phyloP scores from a whole-genome alignment of 2,113 vertebrate genomes.

The Mirza zaza region DNA sequence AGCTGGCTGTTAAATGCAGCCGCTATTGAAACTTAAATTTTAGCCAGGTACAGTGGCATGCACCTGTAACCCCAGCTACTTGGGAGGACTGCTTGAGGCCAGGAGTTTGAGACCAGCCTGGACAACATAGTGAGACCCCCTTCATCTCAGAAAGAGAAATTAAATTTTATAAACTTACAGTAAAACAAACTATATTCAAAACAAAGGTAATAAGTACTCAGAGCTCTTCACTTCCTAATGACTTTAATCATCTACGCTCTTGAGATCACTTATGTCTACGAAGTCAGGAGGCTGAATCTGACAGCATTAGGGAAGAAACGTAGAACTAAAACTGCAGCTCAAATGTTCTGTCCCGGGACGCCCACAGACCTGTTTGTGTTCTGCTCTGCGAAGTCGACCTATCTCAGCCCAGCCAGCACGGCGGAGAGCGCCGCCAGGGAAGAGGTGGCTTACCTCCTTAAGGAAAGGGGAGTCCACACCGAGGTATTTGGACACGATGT shows the following conservation, averaged over 20 bases:
- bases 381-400: rapidly evolving
- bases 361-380: neutral
- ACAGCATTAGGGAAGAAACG: rapidly evolving
- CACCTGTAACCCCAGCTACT: neutral
- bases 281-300: neutral
- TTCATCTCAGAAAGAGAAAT: neutral
- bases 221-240: neutral
- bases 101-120: neutral
- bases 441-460: conserved; percentile 87
- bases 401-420: rapidly evolving
- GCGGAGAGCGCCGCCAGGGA: rapidly evolving
- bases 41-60: neutral
- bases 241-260: rapidly evolving
- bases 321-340: rapidly evolving
- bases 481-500: conserved; percentile 97
- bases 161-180: neutral
- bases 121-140: neutral
- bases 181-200: neutral
- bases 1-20: neutral
- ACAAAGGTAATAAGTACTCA: rapidly evolving
- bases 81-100: neutral
- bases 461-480: conserved; percentile 96
- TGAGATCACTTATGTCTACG: rapidly evolving
- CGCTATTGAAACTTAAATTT: neutral
- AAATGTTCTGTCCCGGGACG: rapidly evolving